Base-by-base conservation (phyloP, 2,888 invertebrate genomes). In the Leptura quadrifasciata region DNA sequence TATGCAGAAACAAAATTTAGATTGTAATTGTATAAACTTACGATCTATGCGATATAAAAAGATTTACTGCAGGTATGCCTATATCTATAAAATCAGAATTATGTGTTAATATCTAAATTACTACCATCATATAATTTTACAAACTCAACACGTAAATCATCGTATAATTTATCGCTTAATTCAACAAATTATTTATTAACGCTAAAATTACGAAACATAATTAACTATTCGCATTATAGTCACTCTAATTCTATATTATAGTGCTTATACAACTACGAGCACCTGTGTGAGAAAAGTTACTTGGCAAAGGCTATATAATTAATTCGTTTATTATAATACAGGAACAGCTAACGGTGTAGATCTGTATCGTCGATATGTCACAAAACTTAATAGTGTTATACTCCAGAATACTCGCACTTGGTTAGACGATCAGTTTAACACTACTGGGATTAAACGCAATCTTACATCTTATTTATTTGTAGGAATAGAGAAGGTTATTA, bases 281-380 rank as follows among this genome's bases (percentile, higher is more conserved):
- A 60, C 60, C 60, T 60, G 60, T 60, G 60, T 27, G 60, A 60
- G 60, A 60, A 60, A 60, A 60, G n/a, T 27, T 21, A 24, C 24
- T 58, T 24, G 10, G 58, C 58, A 58, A 58, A 58, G 27, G n/a
- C 24, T n/a, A 27, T 21, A 60, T 60, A 60, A 60, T 60, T 60
- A 60, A 27, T 60, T 27, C n/a, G n/a, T 60, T 27, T 27, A 60
- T 60, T 47, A 47, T 47, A 60, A 27, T 27, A 21, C 27, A 60
- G 2, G 31, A 60, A 60, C 10, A 27, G 60, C 60, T 27, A 47
- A 47, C 47, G 15, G 10, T n/a, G 60, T 27, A 60, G 60, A 60
- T 60, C n/a, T n/a, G 12, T 27, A 60, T 60, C 60, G 12, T 4
- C 10, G n/a, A 60, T n/a, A n/a, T 60, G 60, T 60, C 21, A 27